These are phyloP conservation scores for Calcarius lapponicus DNA, from an alignment of 2,797 vertebrate genomes.

Conservation along the genomic window DNA sequence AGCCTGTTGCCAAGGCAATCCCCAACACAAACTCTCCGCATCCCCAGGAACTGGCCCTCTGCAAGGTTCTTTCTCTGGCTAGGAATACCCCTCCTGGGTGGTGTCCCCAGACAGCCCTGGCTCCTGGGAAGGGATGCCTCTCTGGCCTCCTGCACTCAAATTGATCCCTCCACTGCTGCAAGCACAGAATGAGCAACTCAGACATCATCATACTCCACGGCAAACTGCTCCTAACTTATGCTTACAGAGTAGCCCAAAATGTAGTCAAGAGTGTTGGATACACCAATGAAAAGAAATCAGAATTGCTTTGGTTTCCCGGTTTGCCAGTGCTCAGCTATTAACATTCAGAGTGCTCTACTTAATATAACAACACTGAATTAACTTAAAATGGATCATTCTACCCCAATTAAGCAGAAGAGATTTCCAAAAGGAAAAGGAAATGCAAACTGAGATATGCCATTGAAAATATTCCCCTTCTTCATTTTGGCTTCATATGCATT, in stretches of 20 bases:
- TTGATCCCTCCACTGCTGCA: accelerated
- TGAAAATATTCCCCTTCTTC: background rate
- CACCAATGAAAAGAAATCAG: background rate
- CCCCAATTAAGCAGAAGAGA: background rate
- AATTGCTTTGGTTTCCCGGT: background rate
- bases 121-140: accelerated
- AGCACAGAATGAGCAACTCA: background rate
- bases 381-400: background rate
- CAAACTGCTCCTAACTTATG: background rate
- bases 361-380: background rate
- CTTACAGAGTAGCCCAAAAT: background rate
- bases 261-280: background rate
- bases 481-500: background rate
- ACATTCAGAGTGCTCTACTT: background rate
- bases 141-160: accelerated
- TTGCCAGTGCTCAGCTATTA: background rate
- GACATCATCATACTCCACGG: accelerated
- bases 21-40: background rate
- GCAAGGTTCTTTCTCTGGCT: background rate
- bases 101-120: too few relatives aligned
- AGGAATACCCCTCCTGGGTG: background rate
- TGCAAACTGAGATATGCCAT: background rate
- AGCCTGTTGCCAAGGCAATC: background rate
- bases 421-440: background rate
- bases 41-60: background rate